Base-by-base conservation (phyloP, 2,888 invertebrate species). In the Macrophya annulata region DNA sequence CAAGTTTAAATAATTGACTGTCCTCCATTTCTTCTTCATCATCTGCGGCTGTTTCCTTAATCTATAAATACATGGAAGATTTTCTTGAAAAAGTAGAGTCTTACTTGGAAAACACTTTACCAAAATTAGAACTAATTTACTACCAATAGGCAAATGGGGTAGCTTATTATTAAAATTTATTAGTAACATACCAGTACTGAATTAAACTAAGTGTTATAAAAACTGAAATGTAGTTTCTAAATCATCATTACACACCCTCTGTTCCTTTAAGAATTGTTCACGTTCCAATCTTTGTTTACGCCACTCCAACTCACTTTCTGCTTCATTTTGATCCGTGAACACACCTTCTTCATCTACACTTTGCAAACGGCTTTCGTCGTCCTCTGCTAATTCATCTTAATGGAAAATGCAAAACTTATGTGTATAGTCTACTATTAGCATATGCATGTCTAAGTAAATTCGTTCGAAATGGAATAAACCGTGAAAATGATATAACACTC, bases 231-330 rank as follows among this genome's bases (percentile, higher is more conserved):
- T 62, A 51, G 9, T 77, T 55, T 65, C 17, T 81, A 48, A 65
- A 82, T 74, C 84, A 84, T 76, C 25, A 81, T 84, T 89, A 91
- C 94, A 94, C 94, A 95, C 94, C 92, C 95, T 86, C 87, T 91
- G 90, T 88, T 95, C 95, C 89, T 96, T 95, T 0, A 98, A 93
- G 93, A 97, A 96, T 90, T 96, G 96, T 93, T 98, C 97, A 45
- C 98, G 94, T 91, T 98, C 97, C 87, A 96, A 96, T 87, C 98
- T 95, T 91, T 96, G 96, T 91, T 96, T 96, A 82, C 98, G 95
- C 97, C 97, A 98, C 88, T 96, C 94, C 88, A 96, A 95, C 90
- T 98, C 98, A 81, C 95, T 95, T 88, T 96, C 96, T 85, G 97
- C 97, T 81, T 97, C 97, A 88, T 96, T 95, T 89, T 96, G 95